Base-by-base conservation (phyloP, 2,113 vertebrate genomes). In the Indicator indicator region DNA sequence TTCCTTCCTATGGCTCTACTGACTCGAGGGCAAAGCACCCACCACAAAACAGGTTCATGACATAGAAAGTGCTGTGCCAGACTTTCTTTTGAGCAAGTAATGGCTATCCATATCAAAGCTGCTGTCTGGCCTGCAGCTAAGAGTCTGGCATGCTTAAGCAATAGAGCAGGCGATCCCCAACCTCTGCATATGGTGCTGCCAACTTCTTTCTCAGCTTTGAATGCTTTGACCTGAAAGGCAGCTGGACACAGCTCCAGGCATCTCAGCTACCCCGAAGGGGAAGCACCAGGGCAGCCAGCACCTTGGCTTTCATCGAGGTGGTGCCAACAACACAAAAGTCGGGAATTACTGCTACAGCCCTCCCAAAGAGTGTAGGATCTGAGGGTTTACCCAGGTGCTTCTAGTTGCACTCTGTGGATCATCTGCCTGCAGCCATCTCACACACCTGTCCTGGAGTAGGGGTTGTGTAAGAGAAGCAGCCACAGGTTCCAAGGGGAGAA, bases 401-500 rank as follows among this genome's bases (percentile, higher is more conserved):
- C 69, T 64, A 74, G 87, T 13, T 28, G 73, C 30, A 4, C 71
- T 81, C 75, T 60, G 40, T 33, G 75, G 88, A 84, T 78, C 8
- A 5, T 26, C 32, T 75, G 90, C 87, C 91, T 87, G 12, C 0
- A 86, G 95, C 46, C 3, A 1, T 30, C 70, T 83, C 79, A 26
- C 93, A 93, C 84, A 95, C 97, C 95, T 97, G 89, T 88, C 83
- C 96, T 72, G 73, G 69, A 90, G 86, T 55, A 78, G 94, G 96
- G 96, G 94, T 97, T 97, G 94, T 52, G 76, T 58, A 11, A 12
- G 21, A 72, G 88, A 83, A 84, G 86, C 93, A 56, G 88, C 44
- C 70, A 93, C 54, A 64, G 95, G 94, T 88, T 97, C 96, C 95
- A 97, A 97, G 95, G 96, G 89, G 87, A 95, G 92, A 95, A 76